Evolutionary conservation across 2,113 vertebrate genomes (phyloP).

Genomic region (Bubo bubo): DNA sequence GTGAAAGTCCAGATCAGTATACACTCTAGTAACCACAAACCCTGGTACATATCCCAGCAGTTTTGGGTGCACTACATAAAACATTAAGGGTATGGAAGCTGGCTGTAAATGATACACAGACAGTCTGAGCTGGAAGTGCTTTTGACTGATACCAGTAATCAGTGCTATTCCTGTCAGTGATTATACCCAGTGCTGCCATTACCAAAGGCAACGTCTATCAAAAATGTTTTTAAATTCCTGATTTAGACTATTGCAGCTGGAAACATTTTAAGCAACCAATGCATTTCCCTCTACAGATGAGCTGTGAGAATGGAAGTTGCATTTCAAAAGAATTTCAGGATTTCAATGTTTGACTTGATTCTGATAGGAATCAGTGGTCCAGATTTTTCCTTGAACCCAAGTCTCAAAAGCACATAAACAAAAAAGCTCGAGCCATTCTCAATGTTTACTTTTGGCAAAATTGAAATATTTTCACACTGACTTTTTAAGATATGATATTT

Average conservation of each 20-base stretch:
- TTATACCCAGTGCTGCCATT: constrained; percentile 37
- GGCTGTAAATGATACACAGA: not conserved
- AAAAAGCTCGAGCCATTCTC: not conserved
- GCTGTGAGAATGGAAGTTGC: not conserved
- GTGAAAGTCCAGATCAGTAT: not conserved
- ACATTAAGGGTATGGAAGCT: not conserved
- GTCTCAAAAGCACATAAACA: not conserved
- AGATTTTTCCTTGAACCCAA: constrained; percentile 8
- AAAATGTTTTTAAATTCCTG: constrained; percentile 38
- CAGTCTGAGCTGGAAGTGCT: constrained; percentile 16
- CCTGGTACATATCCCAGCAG: not conserved
- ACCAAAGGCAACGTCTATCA: not conserved
- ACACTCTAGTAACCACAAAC: not conserved
- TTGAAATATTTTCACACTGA: not conserved
- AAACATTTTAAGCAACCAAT: constrained; percentile 35
- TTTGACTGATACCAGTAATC: constrained; percentile 27
- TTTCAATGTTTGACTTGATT: not conserved
- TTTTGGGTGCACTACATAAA: not conserved
- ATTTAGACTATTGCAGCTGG: constrained; percentile 53
- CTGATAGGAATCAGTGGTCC: not conserved
- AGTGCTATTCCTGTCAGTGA: constrained; percentile 43
- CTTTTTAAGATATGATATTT: not conserved
- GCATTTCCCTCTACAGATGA: not conserved
- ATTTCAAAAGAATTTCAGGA: constrained; percentile 9
- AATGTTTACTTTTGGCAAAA: not conserved